Conservation (phyloP, 1,140 invertebrate genomes). For the Plodia interpunctella region DNA sequence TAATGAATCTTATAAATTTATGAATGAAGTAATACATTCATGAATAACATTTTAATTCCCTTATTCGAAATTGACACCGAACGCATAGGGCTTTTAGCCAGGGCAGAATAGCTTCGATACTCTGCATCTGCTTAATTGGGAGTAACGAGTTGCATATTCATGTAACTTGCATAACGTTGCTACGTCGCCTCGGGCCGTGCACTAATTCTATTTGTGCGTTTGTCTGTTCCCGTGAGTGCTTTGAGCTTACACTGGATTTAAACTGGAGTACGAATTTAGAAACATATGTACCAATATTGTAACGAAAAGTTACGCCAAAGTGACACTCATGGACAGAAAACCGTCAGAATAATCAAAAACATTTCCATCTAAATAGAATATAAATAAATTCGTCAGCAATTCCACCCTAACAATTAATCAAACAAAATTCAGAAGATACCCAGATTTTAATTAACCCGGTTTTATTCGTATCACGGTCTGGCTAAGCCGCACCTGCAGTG, state of each 20-base stretch:
- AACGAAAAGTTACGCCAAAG: too few species aligned
- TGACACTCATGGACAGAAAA: too few species aligned
- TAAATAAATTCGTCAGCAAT: slow-evolving; percentile 11
- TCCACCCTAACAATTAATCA: slow-evolving; percentile 2
- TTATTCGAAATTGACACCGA: too few species aligned
- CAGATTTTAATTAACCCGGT: slow-evolving; percentile 18
- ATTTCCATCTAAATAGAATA: slow-evolving; percentile 25
- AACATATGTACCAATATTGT: too few species aligned
- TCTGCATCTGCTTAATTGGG: slow-evolving; percentile 48
- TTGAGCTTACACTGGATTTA: slow-evolving; percentile 32
- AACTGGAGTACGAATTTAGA: neutral
- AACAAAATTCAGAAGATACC: neutral
- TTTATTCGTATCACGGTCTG: slow-evolving; percentile 42
- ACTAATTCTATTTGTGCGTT: slow-evolving; percentile 48
- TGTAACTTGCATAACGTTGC: slow-evolving; percentile 40
- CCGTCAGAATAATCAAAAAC: neutral
- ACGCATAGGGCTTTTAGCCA: neutral
- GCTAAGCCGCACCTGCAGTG: slow-evolving; percentile 34
- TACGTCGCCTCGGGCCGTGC: slow-evolving; percentile 25
- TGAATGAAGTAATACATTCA: too few species aligned
- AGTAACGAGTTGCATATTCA: slow-evolving; percentile 62
- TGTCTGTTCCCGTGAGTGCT: slow-evolving; percentile 36
- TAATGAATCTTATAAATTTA: too few species aligned
- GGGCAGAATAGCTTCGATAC: slow-evolving; percentile 24
- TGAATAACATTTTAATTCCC: too few species aligned